Conservation (phyloP, 2,797 vertebrate genomes). For the Phoeniculus purpureus region DNA sequence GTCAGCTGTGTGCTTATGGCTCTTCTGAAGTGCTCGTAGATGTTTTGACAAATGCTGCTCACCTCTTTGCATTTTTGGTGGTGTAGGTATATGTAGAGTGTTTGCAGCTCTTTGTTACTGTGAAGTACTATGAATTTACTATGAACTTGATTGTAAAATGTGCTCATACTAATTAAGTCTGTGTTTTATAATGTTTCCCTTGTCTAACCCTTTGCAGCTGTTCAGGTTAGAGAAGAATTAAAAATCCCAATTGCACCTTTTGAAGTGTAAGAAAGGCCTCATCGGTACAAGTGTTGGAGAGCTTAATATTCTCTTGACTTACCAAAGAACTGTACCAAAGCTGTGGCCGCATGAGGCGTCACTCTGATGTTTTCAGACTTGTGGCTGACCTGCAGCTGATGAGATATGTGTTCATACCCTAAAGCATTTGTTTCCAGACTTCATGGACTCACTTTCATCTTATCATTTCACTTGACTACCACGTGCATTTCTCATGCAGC, state of each 20-base stretch:
- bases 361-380: not conserved
- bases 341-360: not conserved
- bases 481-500: not conserved
- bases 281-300: not conserved
- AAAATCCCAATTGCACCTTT: not conserved
- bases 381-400: not conserved
- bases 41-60: not conserved
- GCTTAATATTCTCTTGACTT: not conserved
- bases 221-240: not conserved
- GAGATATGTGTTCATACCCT: not conserved
- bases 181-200: not conserved
- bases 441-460: slow-evolving; percentile 3
- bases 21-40: not conserved
- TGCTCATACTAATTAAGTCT: not conserved
- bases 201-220: not conserved
- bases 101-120: not conserved
- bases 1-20: not conserved
- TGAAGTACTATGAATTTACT: not conserved
- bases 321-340: not conserved
- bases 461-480: not conserved
- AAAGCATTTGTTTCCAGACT: not conserved
- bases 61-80: not conserved
- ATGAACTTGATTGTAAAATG: not conserved
- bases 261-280: not conserved
- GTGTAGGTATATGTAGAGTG: not conserved